phyloP scores from a whole-genome alignment of 1,140 invertebrate genomes.

The Liolophura sinensis region DNA sequence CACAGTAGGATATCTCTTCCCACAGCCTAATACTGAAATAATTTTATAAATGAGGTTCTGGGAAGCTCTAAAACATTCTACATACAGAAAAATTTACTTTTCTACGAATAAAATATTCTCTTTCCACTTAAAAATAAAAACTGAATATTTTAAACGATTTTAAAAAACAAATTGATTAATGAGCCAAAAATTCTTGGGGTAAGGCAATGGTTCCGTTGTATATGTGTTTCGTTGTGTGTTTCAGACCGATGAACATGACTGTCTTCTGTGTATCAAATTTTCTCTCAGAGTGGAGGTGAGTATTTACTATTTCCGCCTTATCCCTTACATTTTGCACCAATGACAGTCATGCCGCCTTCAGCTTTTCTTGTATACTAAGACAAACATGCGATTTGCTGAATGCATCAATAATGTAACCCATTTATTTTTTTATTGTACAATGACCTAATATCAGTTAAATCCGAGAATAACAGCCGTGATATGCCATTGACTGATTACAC shows the following conservation, averaged over 20 bases:
- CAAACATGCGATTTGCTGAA: no score
- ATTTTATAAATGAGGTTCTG: not conserved
- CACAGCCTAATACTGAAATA: no score
- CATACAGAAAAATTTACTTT: not conserved
- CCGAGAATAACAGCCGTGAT: no score
- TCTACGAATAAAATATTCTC: no score
- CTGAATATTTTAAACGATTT: no score
- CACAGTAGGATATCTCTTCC: no score
- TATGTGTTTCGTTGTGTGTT: conserved; percentile 39
- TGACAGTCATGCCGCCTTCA: not conserved
- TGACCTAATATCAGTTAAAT: no score
- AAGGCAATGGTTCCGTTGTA: not conserved
- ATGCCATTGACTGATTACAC: conserved; percentile 62
- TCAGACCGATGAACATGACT: conserved; percentile 84
- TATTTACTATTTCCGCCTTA: not conserved
- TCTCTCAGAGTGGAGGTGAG: conserved; percentile 45
- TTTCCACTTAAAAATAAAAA: no score
- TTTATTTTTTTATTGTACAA: no score
- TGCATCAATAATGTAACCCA: no score
- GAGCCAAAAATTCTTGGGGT: not conserved
- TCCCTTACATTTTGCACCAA: conserved; percentile 35
- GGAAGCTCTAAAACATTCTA: not conserved
- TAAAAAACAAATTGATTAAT: no score
- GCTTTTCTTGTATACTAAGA: no score
- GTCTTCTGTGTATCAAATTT: conserved; percentile 80